Conservation (phyloP, 2,888 invertebrate genomes). For the Nasonia oneida region DNA sequence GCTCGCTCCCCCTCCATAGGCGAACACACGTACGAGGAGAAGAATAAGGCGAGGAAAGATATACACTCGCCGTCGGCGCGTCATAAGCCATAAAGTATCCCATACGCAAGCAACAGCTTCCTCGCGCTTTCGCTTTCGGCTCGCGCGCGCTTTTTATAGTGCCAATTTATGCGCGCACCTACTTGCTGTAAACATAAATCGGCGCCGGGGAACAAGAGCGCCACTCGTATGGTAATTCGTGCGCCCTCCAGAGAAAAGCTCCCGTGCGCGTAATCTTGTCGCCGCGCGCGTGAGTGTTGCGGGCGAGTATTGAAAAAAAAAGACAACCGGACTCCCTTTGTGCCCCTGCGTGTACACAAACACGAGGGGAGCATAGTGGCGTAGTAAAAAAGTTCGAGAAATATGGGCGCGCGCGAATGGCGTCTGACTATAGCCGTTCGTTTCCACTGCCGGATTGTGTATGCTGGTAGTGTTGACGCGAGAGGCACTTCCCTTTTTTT, state of each 20-base stretch:
- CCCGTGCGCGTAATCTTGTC: conserved; percentile 11
- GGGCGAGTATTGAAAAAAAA: background rate
- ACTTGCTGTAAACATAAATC: conserved; percentile 50
- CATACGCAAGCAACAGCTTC: background rate
- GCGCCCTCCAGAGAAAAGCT: background rate
- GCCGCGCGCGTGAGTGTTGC: background rate
- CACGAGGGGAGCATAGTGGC: background rate
- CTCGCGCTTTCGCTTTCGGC: conserved; percentile 29
- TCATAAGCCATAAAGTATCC: conserved; percentile 16
- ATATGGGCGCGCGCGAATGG: background rate
- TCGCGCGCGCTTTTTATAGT: conserved; percentile 23
- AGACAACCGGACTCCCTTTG: background rate
- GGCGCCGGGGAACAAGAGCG: background rate
- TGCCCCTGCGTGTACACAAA: background rate
- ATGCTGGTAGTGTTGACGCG: background rate
- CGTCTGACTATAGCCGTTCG: background rate
- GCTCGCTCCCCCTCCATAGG: too few species aligned
- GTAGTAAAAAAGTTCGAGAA: conserved; percentile 12
- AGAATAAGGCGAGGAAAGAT: background rate
- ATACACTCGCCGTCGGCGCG: background rate
- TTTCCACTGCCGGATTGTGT: background rate
- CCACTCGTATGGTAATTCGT: conserved; percentile 21
- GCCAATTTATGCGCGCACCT: conserved; percentile 25
- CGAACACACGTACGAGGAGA: background rate
- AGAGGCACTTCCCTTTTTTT: background rate